Conservation (phyloP, 2,797 vertebrate species). For the Channa striata region DNA sequence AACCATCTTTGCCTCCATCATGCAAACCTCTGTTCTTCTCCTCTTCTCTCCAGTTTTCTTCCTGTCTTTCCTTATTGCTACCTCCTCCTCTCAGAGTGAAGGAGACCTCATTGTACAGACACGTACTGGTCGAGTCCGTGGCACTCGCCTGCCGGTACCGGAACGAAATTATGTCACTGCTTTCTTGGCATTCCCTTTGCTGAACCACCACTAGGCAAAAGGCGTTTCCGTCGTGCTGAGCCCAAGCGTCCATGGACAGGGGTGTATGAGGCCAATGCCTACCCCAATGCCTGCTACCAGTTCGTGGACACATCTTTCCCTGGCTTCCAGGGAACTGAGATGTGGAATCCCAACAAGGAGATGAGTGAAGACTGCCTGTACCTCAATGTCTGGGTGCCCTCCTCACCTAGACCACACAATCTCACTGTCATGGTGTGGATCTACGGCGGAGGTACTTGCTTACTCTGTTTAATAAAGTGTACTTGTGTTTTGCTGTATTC, state of each 20-base stretch:
- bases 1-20: conserved; percentile 45
- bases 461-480: too few species aligned
- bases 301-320: conserved; percentile 89
- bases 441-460: conserved; percentile 89
- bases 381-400: conserved; percentile 92
- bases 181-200: conserved; percentile 92
- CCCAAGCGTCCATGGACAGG: conserved; percentile 86
- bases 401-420: conserved; percentile 82
- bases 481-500: too few species aligned
- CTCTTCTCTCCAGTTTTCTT: conserved; percentile 54
- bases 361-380: conserved; percentile 95
- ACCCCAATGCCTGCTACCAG: conserved; percentile 90
- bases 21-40: conserved; percentile 70
- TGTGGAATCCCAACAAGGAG: conserved; percentile 95
- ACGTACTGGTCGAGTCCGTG: conserved; percentile 83
- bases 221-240: conserved; percentile 88
- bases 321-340: conserved; percentile 90
- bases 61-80: conserved; percentile 62
- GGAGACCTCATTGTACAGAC: conserved; percentile 85
- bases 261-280: conserved; percentile 82
- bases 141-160: conserved; percentile 78
- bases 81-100: conserved; percentile 75
- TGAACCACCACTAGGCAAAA: conserved; percentile 88
- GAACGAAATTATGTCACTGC: conserved; percentile 83
- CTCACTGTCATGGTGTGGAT: conserved; percentile 94